Base-by-base conservation (phyloP, 2,113 vertebrate species). In the Channa argus region DNA sequence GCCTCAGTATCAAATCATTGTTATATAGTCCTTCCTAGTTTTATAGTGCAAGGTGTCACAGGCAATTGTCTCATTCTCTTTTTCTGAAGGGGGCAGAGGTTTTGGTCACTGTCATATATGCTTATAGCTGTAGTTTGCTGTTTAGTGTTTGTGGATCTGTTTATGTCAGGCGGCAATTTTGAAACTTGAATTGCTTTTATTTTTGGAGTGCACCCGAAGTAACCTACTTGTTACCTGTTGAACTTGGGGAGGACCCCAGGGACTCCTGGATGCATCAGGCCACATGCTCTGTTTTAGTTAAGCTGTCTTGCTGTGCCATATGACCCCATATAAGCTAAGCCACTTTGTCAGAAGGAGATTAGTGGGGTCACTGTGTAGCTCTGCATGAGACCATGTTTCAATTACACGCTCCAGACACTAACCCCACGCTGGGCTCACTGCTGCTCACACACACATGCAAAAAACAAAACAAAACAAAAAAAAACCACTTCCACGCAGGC, bases 311-410 rank as follows among this genome's bases (percentile, higher is more conserved):
- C 83, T 86, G 84, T 86, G 86, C 93, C 94, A 92, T 93, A 93
- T 92, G 93, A 94, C 93, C 91, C 90, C 86, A 86, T 88, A 88
- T 83, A 92, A 73, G 82, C 88, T 94, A 94, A 94, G 91, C 93
- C 89, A 93, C 91, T 94, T 94, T 94, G 92, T 94, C 88, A 93
- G 89, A 78, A 88, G 86, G 87, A 92, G 94, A 95, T 95, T 95
- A 95, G 84, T 91, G 81, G 88, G 92, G 91, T 93, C 92, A 93
- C 84, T 75, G 88, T 92, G 88, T 70, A 80, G 85, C 85, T 24
- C 88, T 46, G 86, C 89, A 68, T 92, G 89, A 78, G 83, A 72
- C 91, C 69, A 64, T 87, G 86, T 88, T 92, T 92, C 87, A 89
- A 88, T 94, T 92, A 93, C 90, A 93, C 52, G 82, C 83, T 83